Base-by-base conservation (phyloP, 2,888 invertebrate genomes). In the Strigamia crassipes region DNA sequence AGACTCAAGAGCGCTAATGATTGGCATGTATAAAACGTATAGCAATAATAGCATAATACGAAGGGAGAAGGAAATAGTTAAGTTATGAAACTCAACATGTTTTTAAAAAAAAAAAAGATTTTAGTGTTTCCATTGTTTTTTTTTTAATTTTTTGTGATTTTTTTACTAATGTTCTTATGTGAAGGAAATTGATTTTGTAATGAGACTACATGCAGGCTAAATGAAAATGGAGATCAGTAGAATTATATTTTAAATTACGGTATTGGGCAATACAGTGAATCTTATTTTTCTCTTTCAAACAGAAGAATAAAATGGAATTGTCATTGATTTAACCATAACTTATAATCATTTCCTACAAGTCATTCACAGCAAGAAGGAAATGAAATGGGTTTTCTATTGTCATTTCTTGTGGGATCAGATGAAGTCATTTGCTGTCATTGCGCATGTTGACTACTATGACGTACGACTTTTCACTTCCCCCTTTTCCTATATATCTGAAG, bases 361-460 rank as follows among this genome's bases (percentile, higher is more conserved):
- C 46, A 56, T 18, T 56, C 18, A 18, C 9, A 27, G 27, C 10
- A 23, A 27, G 31, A 27, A 27, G 27, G 31, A 73, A 73, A 73
- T 73, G 27, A 73, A 73, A 73, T 21, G 31, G 31, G 56, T 18
- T 27, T 27, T 73, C 27, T 13, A 27, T 27, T 73, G 73, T 73
- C 73, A 73, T 73, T 56, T 73, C 73, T 31, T 31, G 31, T 61
- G 73, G 31, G 73, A 73, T 73, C 31, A 13, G 73, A 73, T 73
- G 73, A 73, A 73, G 73, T 73, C 73, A 73, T 73, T 73, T 23
- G 73, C 73, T 73, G 73, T 73, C 73, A 73, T 73, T 31, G 27
- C 31, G 73, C 73, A 31, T 73, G 73, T 73, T 73, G 73, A 73
- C 73, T 73, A 31, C 31, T 73, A 73, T 73, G 73, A 73, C 73